These are phyloP conservation scores for Liparis tanakae DNA, from an alignment of 2,797 vertebrate species.

Conservation along the genomic window DNA sequence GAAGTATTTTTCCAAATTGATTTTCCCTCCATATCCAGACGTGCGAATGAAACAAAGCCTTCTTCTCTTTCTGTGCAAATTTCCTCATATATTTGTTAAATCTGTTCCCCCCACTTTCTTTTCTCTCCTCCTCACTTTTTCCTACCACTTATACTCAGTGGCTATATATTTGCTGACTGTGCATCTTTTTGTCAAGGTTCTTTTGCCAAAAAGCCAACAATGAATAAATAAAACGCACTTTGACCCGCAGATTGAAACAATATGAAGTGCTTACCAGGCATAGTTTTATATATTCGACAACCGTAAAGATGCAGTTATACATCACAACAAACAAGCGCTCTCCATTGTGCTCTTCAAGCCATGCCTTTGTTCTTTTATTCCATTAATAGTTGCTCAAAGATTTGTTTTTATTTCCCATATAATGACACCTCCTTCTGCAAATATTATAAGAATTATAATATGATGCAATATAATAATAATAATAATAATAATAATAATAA, in stretches of 20 bases:
- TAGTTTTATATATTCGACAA: constrained; percentile 10
- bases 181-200: constrained; percentile 25
- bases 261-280: constrained; percentile 8
- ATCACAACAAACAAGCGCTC: constrained; percentile 26
- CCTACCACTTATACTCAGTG: neutral
- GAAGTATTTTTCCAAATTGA: constrained; percentile 33
- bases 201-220: constrained; percentile 38
- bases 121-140: constrained; percentile 9
- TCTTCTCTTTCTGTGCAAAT: neutral
- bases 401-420: constrained; percentile 13
- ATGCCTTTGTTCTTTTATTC: constrained; percentile 46
- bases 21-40: constrained; percentile 34
- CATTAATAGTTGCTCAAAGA: constrained; percentile 28
- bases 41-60: constrained; percentile 39
- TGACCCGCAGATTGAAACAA: constrained; percentile 44
- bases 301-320: constrained; percentile 40
- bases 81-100: constrained; percentile 28
- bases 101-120: constrained; percentile 15
- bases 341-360: constrained; percentile 17
- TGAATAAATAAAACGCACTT: constrained; percentile 41
- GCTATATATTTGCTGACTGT: constrained; percentile 5
- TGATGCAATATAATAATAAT: neutral
- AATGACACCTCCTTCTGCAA: constrained; percentile 10
- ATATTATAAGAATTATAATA: neutral
- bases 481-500: too few relatives aligned